Conservation (phyloP, 2,888 invertebrate species). For the Dicycla oo region DNA sequence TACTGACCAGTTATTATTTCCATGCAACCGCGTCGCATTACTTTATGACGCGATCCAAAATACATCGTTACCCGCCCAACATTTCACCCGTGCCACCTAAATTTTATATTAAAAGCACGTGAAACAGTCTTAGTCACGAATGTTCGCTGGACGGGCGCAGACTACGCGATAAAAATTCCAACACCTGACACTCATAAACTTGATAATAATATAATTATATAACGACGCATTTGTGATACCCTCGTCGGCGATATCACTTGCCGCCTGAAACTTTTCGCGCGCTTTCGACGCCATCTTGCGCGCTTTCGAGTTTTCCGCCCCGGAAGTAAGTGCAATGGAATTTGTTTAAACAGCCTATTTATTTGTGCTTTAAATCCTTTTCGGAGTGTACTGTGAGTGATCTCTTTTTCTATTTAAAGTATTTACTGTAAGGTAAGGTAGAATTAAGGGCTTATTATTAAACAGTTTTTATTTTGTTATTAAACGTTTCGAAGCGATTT, state of each 20-base stretch:
- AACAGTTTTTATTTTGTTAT: conserved; percentile 26
- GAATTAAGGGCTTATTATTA: conserved; percentile 37
- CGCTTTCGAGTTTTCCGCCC: conserved; percentile 68
- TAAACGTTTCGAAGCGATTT: conserved; percentile 43
- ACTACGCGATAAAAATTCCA: conserved; percentile 81
- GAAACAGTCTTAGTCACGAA: conserved; percentile 84
- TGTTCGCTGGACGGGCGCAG: conserved; percentile 82
- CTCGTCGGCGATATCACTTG: conserved; percentile 59
- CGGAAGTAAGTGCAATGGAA: conserved; percentile 82
- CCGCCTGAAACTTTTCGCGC: conserved; percentile 77
- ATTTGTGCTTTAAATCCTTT: conserved; percentile 61
- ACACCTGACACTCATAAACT: conserved; percentile 73
- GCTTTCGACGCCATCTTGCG: conserved; percentile 80
- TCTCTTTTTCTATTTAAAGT: conserved; percentile 39
- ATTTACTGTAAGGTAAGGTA: conserved; percentile 59
- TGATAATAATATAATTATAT: conserved; percentile 68
- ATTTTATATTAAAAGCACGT: conserved; percentile 85
- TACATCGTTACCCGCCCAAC: conserved; percentile 78
- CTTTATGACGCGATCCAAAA: conserved; percentile 82
- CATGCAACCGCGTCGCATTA: conserved; percentile 74
- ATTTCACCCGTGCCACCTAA: conserved; percentile 82
- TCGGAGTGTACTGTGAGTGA: conserved; percentile 70
- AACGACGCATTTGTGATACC: conserved; percentile 64
- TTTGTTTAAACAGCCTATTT: conserved; percentile 68
- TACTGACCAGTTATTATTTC: conserved; percentile 68